Evolutionary conservation across 2,797 vertebrate genomes (phyloP).

Genomic region (Ptychobarbus kaznakovi): DNA sequence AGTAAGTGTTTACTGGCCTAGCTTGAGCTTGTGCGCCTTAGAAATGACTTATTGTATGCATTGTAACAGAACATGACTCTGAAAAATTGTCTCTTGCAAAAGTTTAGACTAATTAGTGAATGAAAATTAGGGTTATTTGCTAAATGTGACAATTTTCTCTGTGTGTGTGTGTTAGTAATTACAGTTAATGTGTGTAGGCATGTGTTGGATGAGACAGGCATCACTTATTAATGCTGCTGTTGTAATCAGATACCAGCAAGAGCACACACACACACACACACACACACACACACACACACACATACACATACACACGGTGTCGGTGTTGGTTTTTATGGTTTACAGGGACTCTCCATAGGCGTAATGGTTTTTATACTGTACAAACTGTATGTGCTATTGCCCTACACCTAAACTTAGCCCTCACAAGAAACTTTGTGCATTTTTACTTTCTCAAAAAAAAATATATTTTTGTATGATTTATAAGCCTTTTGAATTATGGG

Average conservation of each 20-base stretch:
- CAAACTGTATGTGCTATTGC: too few species aligned
- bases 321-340: too few species aligned
- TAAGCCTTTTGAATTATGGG: too few species aligned
- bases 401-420: too few species aligned
- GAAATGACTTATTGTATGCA: background rate
- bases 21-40: background rate
- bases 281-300: conserved; percentile 12
- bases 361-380: too few species aligned
- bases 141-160: background rate
- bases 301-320: conserved; percentile 1
- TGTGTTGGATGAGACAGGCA: conserved; percentile 50
- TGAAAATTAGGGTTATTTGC: background rate
- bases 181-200: conserved; percentile 54
- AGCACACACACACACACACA: conserved; percentile 26
- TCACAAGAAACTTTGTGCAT: too few species aligned
- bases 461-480: too few species aligned
- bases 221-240: conserved; percentile 58
- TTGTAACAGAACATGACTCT: background rate
- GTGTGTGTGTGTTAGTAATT: conserved; percentile 39
- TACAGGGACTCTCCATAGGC: too few species aligned
- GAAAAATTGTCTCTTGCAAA: background rate
- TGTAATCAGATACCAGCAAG: conserved; percentile 55
- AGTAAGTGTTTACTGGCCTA: background rate
- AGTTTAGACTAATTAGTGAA: background rate
- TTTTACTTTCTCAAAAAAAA: too few species aligned